Evolutionary conservation across 2,113 vertebrate species (phyloP).

Genomic region (Cavia aperea): DNA sequence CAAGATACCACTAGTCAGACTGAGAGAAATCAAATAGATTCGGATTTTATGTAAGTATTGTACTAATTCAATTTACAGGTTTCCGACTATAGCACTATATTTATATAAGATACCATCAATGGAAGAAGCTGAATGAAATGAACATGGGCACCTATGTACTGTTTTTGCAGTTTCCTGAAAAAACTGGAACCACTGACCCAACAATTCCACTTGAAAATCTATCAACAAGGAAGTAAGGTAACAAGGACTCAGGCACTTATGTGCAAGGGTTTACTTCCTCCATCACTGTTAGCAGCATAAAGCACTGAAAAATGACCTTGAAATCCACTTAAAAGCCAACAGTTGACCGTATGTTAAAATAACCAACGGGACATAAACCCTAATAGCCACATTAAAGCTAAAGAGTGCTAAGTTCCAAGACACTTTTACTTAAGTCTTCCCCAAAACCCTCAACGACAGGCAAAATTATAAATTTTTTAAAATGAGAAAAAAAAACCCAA

Average conservation of each 20-base stretch:
- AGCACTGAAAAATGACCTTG: slow-evolving; percentile 25
- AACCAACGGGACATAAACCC: slow-evolving; percentile 33
- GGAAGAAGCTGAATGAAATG: neutral
- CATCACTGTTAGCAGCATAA: neutral
- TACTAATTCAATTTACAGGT: neutral
- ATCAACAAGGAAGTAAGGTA: neutral
- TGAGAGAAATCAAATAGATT: neutral
- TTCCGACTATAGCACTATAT: neutral
- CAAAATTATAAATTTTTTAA: slow-evolving; percentile 28
- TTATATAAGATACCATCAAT: neutral
- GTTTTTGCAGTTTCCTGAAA: neutral
- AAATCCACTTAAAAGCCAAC: neutral
- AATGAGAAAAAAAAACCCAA: neutral
- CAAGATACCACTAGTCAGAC: neutral
- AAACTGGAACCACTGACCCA: neutral
- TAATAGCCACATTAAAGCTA: slow-evolving; percentile 4
- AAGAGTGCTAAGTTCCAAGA: neutral
- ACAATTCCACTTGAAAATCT: neutral
- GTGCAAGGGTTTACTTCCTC: neutral
- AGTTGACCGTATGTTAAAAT: neutral
- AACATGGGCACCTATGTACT: neutral
- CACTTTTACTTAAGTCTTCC: neutral
- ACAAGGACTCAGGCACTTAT: neutral
- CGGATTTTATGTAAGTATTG: neutral
- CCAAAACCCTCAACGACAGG: neutral